Conservation (phyloP, 2,888 invertebrate genomes). For the Agonopterix alstromeriana region DNA sequence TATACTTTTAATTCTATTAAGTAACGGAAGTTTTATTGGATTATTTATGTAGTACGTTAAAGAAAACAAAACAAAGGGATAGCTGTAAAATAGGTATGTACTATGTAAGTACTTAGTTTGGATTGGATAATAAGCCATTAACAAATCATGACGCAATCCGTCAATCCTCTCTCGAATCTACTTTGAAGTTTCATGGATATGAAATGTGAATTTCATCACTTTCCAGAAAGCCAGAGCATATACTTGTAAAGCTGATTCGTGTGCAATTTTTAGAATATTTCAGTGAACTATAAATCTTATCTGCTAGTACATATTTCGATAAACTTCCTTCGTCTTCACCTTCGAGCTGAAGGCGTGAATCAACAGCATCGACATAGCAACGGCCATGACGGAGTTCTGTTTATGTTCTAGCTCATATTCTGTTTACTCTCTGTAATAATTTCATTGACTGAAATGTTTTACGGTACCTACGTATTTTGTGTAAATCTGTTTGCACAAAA, state of each 20-base stretch:
- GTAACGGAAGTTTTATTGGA: neutral
- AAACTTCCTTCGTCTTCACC: constrained; percentile 65
- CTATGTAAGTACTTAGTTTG: too few relatives aligned
- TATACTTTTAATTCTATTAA: neutral
- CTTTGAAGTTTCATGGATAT: neutral
- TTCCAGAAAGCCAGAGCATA: constrained; percentile 5
- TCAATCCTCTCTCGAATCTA: neutral
- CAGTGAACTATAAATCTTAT: constrained; percentile 64
- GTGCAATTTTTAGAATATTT: constrained; percentile 61
- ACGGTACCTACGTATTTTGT: constrained; percentile 18
- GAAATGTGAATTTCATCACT: neutral
- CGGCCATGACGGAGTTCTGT: constrained; percentile 55
- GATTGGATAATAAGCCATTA: too few relatives aligned
- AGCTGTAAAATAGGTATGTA: too few relatives aligned
- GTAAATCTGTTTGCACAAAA: constrained; percentile 6
- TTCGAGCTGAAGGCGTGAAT: constrained; percentile 38
- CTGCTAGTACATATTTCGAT: constrained; percentile 51
- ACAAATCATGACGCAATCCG: too few relatives aligned
- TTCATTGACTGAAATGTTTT: constrained; percentile 63
- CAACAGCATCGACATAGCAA: constrained; percentile 47
- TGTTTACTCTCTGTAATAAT: constrained; percentile 65
- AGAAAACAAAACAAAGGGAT: too few relatives aligned
- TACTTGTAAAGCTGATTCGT: constrained; percentile 27
- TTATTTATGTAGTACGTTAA: neutral
- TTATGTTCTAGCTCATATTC: constrained; percentile 43